A percentile compares a stretch with the other conserved stretches of the same genome.
These are phyloP conservation scores for Poeciliopsis occidentalis DNA, from an alignment of 2,113 vertebrate species.

Conservation along the genomic window DNA sequence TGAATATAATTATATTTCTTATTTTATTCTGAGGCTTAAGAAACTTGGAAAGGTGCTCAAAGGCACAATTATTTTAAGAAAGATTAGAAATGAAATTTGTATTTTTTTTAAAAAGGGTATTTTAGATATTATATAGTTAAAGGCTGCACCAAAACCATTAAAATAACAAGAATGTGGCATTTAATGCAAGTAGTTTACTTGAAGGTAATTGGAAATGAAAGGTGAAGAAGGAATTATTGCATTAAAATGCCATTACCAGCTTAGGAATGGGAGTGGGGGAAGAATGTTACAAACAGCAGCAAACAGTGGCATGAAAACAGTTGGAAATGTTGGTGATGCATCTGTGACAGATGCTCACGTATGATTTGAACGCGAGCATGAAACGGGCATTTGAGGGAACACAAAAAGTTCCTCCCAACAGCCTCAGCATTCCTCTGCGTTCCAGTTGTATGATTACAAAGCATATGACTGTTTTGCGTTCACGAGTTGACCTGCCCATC, in stretches of 20 bases:
- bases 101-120: background rate
- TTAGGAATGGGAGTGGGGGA: no score
- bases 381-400: constrained; percentile 25
- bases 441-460: constrained; percentile 40
- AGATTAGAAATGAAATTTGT: background rate
- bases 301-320: constrained; percentile 37
- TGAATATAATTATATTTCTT: constrained; percentile 6
- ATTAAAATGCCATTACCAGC: constrained; percentile 38
- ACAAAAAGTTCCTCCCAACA: constrained; percentile 20
- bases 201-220: constrained; percentile 44
- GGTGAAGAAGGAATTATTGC: constrained; percentile 48
- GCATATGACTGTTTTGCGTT: constrained; percentile 14
- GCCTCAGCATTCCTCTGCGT: constrained; percentile 2
- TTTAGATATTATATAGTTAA: constrained; percentile 25
- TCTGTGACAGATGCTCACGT: constrained; percentile 55
- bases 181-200: constrained; percentile 23
- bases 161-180: constrained; percentile 39
- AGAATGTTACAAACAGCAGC: constrained; percentile 17
- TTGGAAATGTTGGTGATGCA: constrained; percentile 49
- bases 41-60: background rate
- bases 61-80: background rate
- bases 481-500: constrained; percentile 54
- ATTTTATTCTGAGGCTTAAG: background rate
- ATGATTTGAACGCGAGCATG: constrained; percentile 42
- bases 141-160: constrained; percentile 35